Evolutionary conservation across 2,888 invertebrate genomes (phyloP).

Genomic region (Platycheirus rosarum): DNA sequence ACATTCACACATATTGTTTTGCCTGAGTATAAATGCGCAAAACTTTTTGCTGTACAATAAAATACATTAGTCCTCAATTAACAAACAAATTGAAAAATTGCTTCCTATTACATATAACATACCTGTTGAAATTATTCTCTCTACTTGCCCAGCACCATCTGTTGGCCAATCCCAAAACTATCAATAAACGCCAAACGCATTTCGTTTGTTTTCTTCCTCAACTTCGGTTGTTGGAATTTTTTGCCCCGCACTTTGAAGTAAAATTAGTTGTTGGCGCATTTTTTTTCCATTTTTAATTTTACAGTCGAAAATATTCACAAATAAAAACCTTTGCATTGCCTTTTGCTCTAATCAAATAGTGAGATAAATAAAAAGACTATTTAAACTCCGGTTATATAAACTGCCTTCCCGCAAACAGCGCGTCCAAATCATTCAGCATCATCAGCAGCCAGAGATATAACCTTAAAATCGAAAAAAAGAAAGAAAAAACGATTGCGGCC

Average conservation of each 20-base stretch:
- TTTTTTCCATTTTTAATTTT: constrained; percentile 39
- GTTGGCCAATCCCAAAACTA: background rate
- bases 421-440: constrained; percentile 35
- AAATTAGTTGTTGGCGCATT: constrained; percentile 71
- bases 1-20: no score
- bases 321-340: background rate
- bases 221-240: constrained; percentile 71
- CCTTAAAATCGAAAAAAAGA: constrained; percentile 51
- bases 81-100: background rate
- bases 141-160: background rate
- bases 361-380: constrained; percentile 2
- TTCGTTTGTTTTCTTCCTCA: constrained; percentile 74
- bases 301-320: background rate
- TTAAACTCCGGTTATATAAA: constrained; percentile 59
- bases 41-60: no score
- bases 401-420: constrained; percentile 20
- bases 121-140: background rate
- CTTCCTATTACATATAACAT: background rate
- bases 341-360: background rate
- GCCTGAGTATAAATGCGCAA: no score
- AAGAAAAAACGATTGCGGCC: constrained; percentile 32
- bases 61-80: no score
- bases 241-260: constrained; percentile 66
- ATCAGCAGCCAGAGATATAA: constrained; percentile 44
- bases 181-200: constrained; percentile 70